A percentile compares a stretch with the other conserved stretches of the same genome.
Evolutionary conservation across 30 jellyfish, hydroid and myxozoan genomes (phyloP).

Genomic region (Pelagia noctiluca): DNA sequence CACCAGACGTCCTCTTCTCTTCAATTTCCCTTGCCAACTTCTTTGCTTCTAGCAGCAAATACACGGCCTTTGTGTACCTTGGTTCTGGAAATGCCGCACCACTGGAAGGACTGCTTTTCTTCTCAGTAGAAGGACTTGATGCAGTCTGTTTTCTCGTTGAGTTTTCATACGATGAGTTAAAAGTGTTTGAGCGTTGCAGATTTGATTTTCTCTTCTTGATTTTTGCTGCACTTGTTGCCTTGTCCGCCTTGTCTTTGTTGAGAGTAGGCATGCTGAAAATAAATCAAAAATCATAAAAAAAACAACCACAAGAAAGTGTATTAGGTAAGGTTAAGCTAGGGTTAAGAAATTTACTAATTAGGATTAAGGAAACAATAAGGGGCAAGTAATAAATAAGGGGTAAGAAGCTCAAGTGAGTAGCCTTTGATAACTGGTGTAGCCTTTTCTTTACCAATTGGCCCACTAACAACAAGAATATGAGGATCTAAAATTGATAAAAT

Average conservation of each 20-base stretch:
- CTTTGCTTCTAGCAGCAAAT: conserved; percentile 86
- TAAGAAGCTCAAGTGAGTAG: no score
- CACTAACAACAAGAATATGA: no score
- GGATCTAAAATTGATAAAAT: no score
- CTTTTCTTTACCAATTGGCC: no score
- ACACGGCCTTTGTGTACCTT: conserved; percentile 83
- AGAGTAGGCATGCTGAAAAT: conserved; percentile 33
- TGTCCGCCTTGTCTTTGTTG: conserved; percentile 55
- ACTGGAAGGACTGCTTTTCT: conserved; percentile 15
- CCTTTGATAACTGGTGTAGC: no score
- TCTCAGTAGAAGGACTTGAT: background rate
- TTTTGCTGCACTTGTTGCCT: conserved; percentile 34
- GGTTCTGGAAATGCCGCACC: conserved; percentile 73
- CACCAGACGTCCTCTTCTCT: conserved; percentile 79
- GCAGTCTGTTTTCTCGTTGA: conserved; percentile 18
- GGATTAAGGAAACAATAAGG: no score
- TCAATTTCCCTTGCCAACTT: conserved; percentile 89
- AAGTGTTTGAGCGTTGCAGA: conserved; percentile 57
- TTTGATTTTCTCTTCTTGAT: conserved; percentile 33
- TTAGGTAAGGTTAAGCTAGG: no score
- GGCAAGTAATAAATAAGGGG: no score
- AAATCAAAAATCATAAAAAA: no score
- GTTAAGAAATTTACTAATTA: no score
- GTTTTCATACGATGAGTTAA: conserved; percentile 54
- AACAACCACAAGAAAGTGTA: no score